These are phyloP conservation scores for Aegypius monachus DNA, from an alignment of 2,113 vertebrate species.

Conservation along the genomic window DNA sequence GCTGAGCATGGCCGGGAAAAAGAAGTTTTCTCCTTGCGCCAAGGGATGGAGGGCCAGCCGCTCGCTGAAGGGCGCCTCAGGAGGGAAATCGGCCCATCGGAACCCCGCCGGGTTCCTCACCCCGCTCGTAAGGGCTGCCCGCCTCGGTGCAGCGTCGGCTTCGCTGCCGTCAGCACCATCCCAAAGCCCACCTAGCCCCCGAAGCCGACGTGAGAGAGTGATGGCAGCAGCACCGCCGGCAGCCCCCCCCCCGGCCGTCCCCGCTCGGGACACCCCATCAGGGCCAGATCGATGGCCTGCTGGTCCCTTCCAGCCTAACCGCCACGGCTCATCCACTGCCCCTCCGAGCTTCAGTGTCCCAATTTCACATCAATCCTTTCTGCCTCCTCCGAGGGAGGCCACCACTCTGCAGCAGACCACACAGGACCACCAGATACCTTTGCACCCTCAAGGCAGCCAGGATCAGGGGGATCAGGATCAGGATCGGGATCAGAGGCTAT, in stretches of 20 bases:
- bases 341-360: neutral
- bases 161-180: neutral
- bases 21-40: neutral
- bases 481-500: no score
- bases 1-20: neutral
- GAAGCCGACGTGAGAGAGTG: neutral
- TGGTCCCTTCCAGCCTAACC: neutral
- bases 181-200: neutral
- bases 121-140: neutral
- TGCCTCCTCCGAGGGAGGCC: neutral
- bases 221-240: neutral
- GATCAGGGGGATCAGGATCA: no score
- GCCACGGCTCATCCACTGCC: accelerated
- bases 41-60: neutral
- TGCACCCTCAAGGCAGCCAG: neutral
- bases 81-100: no score
- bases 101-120: neutral
- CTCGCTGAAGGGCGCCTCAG: no score
- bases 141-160: neutral
- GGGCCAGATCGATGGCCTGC: accelerated
- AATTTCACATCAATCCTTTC: neutral
- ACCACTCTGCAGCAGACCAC: neutral
- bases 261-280: neutral
- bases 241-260: no score
- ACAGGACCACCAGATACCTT: no score